Percentiles rank a stretch among this genome's conserved stretches.
Conservation (phyloP, 2,797 vertebrate species). For the Danio albolineatus region DNA sequence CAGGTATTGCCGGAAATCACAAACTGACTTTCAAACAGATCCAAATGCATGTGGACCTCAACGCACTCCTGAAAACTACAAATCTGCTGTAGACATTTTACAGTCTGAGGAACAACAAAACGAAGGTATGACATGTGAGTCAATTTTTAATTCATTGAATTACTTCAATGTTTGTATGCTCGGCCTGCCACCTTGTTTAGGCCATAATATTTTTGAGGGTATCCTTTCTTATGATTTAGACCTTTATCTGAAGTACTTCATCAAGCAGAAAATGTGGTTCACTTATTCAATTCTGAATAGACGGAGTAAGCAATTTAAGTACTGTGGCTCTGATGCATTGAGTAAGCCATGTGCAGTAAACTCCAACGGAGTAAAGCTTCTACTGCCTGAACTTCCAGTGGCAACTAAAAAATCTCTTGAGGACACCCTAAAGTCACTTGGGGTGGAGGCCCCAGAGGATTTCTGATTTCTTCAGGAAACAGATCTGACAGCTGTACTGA, state of each 20-base stretch:
- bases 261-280: slow-evolving; percentile 39
- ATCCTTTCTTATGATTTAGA: slow-evolving; percentile 48
- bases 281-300: slow-evolving; percentile 36
- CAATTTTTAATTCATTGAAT: slow-evolving; percentile 34
- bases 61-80: slow-evolving; percentile 17
- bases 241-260: slow-evolving; percentile 43
- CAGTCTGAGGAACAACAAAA: neutral
- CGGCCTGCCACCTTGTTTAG: slow-evolving; percentile 43
- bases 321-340: neutral
- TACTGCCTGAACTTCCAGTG: neutral
- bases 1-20: slow-evolving; percentile 18
- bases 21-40: slow-evolving; percentile 17
- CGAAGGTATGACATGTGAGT: neutral
- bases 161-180: neutral
- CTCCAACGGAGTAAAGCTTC: neutral
- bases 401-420: slow-evolving; percentile 22
- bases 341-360: neutral
- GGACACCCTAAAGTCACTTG: neutral
- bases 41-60: neutral
- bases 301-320: slow-evolving; percentile 31
- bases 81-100: slow-evolving; percentile 2
- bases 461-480: neutral
- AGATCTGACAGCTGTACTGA: neutral
- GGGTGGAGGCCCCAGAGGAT: slow-evolving; percentile 19
- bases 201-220: slow-evolving; percentile 45